Base-by-base conservation (phyloP, 2,113 vertebrate species). In the Dipodomys merriami region DNA sequence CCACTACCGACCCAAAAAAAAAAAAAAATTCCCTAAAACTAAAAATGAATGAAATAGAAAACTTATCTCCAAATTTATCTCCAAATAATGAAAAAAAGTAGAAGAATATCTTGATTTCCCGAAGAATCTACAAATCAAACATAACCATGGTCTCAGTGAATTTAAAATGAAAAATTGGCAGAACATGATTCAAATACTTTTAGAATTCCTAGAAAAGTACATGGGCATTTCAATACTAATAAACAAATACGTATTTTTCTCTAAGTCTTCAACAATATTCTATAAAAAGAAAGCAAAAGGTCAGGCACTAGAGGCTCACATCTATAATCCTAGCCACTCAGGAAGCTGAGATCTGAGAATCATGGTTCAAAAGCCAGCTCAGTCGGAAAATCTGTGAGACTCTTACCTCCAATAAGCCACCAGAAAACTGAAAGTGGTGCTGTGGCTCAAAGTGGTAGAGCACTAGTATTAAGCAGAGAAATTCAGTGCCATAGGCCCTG, bases 51-150 rank as follows among this genome's bases (percentile, higher is more conserved):
- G 29, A 89, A 86, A 74, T 68, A 83, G 83, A 74, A 91, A 79
- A 71, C 33, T 93, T 49, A 90, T 57, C n/a, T 88, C 90, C 73
- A 89, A 84, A 62, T 94, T 93, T 49, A 90, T 57, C n/a, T 88
- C 90, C 73, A 89, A 84, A 62, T 94, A 86, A 91, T 73, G 85
- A 82, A 91, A 90, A 90, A 71, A 79, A 5, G 86, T 30, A 10
- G 22, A 86, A 90, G 67, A 33, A 53, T 16, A 88, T 81, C 79
- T 91, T 84, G 29, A 90, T 49, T 88, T 9, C 27, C 39, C 16
- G 90, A 15, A 91, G 23, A 86, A 89, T 72, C 80, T 86, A 83
- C 10, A 86, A 82, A 79, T 83, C 65, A 90, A 64, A 49, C 7
- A 87, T 90, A 85, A 92, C 27, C 27, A 33, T n/a, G 23, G 30